These are phyloP conservation scores for Onychomys arenicola DNA, from an alignment of 2,797 vertebrate species.

Conservation along the genomic window DNA sequence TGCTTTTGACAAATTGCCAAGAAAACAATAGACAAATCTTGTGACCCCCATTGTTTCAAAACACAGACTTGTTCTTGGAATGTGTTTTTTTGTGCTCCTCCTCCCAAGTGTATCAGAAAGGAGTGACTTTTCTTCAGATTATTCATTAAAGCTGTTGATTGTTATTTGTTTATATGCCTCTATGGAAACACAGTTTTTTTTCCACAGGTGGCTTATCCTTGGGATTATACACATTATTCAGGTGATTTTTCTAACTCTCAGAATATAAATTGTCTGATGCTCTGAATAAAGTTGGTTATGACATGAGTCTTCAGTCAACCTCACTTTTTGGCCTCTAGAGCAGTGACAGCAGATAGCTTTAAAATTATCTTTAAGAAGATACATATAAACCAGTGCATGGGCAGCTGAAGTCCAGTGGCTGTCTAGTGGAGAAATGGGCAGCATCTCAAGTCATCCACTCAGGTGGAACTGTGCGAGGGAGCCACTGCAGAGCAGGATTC, in stretches of 20 bases:
- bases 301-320: background rate
- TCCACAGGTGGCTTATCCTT: background rate
- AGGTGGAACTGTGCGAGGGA: background rate
- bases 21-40: background rate
- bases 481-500: background rate
- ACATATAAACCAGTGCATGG: background rate
- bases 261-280: background rate
- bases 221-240: background rate
- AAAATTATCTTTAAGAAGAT: background rate
- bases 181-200: background rate
- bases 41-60: background rate
- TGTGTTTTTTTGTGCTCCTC: background rate
- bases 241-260: background rate
- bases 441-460: background rate
- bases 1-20: background rate
- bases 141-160: background rate
- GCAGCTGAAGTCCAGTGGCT: background rate
- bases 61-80: background rate
- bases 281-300: background rate
- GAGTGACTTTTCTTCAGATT: background rate
- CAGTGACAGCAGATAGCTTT: background rate
- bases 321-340: background rate
- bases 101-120: background rate
- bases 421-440: background rate
- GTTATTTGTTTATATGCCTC: background rate